Evolutionary conservation across 2,797 vertebrate species (phyloP).

Genomic region (Channa striata): DNA sequence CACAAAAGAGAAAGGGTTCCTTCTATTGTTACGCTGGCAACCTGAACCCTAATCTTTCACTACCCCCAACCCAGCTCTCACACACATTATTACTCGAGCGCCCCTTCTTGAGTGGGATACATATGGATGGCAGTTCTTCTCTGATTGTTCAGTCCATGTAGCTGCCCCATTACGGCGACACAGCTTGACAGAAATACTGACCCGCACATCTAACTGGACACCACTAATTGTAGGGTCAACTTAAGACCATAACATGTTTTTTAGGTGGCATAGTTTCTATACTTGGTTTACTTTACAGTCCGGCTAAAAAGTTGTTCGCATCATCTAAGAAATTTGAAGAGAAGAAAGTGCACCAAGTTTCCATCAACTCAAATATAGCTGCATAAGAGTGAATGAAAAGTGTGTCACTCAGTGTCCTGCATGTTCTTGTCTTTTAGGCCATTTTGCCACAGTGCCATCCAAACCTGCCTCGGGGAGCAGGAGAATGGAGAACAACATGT

Average conservation of each 20-base stretch:
- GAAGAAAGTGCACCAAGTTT: slow-evolving; percentile 41
- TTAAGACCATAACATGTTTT: slow-evolving; percentile 47
- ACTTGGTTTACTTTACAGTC: slow-evolving; percentile 41
- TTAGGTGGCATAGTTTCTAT: slow-evolving; percentile 48
- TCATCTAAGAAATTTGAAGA: slow-evolving; percentile 26
- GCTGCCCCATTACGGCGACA: slow-evolving; percentile 19
- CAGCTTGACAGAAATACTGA: slow-evolving; percentile 68
- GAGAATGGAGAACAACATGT: slow-evolving; percentile 80
- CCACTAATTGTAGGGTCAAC: slow-evolving; percentile 69
- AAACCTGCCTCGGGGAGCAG: slow-evolving; percentile 59
- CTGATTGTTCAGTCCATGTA: slow-evolving; percentile 47
- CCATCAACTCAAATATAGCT: slow-evolving; percentile 32
- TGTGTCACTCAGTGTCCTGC: slow-evolving; percentile 66
- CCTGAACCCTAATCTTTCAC: slow-evolving; percentile 48
- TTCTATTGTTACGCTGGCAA: slow-evolving; percentile 58
- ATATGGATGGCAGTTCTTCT: slow-evolving; percentile 45
- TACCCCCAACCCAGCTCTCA: slow-evolving; percentile 25
- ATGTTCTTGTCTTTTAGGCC: slow-evolving; percentile 76
- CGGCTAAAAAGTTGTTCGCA: slow-evolving; percentile 51
- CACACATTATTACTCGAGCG: slow-evolving; percentile 51
- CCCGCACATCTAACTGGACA: slow-evolving; percentile 52
- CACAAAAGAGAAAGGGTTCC: slow-evolving; percentile 71
- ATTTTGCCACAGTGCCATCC: slow-evolving; percentile 38
- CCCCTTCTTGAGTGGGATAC: slow-evolving; percentile 34
- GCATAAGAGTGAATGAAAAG: slow-evolving; percentile 40